Base-by-base conservation (phyloP, 2,113 vertebrate genomes). In the Gasterosteus aculeatus region DNA sequence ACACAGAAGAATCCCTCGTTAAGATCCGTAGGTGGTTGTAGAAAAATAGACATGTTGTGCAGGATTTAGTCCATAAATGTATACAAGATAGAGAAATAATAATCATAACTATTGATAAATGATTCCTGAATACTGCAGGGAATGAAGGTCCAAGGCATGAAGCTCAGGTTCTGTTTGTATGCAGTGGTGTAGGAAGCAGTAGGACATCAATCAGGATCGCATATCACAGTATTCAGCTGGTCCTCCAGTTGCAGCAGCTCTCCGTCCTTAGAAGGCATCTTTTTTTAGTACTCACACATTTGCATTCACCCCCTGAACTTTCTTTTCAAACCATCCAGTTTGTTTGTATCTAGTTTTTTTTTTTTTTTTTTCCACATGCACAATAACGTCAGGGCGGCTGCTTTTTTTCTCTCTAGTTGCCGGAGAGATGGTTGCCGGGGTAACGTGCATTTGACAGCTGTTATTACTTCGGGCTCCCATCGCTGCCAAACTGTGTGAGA, bases 391-490 rank as follows among this genome's bases (percentile, higher is more conserved):
- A 16, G n/a, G 66, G 67, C 18, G 74, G 78, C 79, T 87, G 80
- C 1, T 4, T 10, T 54, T 26, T 54, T 10, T 35, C 33, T 35
- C 78, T 87, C 89, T 88, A 83, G 88, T 94, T 94, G 69, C 89
- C 82, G 88, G 91, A 85, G 80, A 85, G 75, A 87, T 75, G 87
- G 95, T 96, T 97, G 93, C 95, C 90, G 91, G 87, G 93, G 95
- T 90, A 95, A 96, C 92, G 77, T 26, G 1, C 87, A 88, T 85
- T 82, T 90, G 91, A 94, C 93, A 95, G 95, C 92, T 90, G 92
- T 91, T 94, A 83, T 81, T 85, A 89, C 80, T 83, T 86, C 69
- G 58, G 31, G 18, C 79, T 70, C 65, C 67, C 38, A 6, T 69
- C 3, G 10, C 76, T n/a, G 58, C 59, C 69, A 86, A 86, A 73